These are phyloP conservation scores for Polyergus mexicanus DNA, from an alignment of 1,140 invertebrate genomes.

Conservation along the genomic window DNA sequence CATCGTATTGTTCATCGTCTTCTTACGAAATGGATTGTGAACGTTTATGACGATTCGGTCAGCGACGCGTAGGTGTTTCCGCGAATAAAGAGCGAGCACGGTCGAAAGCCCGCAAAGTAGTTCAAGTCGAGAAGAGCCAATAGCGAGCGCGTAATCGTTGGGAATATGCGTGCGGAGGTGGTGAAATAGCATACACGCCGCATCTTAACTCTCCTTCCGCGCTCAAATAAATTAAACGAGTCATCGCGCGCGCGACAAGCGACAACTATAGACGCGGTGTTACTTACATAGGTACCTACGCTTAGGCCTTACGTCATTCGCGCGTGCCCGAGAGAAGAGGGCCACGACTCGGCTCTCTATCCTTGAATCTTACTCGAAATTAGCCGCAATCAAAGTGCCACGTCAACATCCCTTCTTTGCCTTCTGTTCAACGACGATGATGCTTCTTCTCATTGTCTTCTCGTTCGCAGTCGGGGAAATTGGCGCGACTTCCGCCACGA, in stretches of 20 bases:
- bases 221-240: slow-evolving; percentile 74
- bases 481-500: slow-evolving; percentile 50
- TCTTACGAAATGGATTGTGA: not conserved
- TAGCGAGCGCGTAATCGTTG: slow-evolving; percentile 72
- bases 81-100: slow-evolving; percentile 62
- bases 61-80: slow-evolving; percentile 59
- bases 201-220: slow-evolving; percentile 66
- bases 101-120: slow-evolving; percentile 77
- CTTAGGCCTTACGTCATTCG: slow-evolving; percentile 67
- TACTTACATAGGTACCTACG: slow-evolving; percentile 69
- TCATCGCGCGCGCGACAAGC: slow-evolving; percentile 51
- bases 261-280: slow-evolving; percentile 56
- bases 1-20: not conserved
- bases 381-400: slow-evolving; percentile 76
- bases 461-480: slow-evolving; percentile 54
- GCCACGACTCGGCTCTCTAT: slow-evolving; percentile 63
- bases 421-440: not conserved
- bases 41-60: slow-evolving; percentile 26
- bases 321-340: slow-evolving; percentile 43
- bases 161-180: slow-evolving; percentile 60
- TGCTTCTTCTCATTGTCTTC: slow-evolving; percentile 29
- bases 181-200: slow-evolving; percentile 53
- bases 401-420: slow-evolving; percentile 70
- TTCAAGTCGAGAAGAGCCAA: slow-evolving; percentile 72
- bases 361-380: slow-evolving; percentile 76